Base-by-base conservation (phyloP, 2,888 invertebrate species). In the Chrysolina americana region DNA sequence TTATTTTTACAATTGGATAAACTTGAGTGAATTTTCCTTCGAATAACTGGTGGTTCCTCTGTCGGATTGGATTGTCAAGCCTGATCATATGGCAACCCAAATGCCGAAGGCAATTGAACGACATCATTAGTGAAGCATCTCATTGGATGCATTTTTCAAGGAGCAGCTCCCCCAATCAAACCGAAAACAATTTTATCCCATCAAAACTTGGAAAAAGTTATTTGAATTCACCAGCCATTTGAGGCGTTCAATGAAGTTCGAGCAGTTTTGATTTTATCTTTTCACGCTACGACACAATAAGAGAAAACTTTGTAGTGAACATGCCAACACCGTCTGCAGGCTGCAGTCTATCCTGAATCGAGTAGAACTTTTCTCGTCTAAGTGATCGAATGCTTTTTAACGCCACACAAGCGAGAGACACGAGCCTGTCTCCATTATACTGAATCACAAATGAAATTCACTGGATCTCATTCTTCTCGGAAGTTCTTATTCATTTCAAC, bases 241-340 rank as follows among this genome's bases (percentile, higher is more conserved):
- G 53, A 21, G 53, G 53, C 11, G 53, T 21, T 53, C 53, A 53
- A 53, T 21, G 53, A 9, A 53, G 53, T 53, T 53, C 21, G 21
- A 19, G 53, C 53, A 53, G 53, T 53, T 53, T 53, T 53, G 53
- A 53, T 53, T 53, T 53, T 53, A 53, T 53, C 21, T 53, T 53
- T 53, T 53, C 53, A 53, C 53, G 53, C 53, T 53, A 53, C 53
- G 53, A 53, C 53, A 53, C 53, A 53, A 53, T 53, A 53, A 53
- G 21, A 53, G 53, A 53, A 53, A 53, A 53, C 4, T 53, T 53
- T 13, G 11, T 17, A 53, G 53, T 53, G 53, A 53, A 53, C 53
- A 53, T 53, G 53, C 53, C 53, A 53, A 10, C 53, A 23, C 21
- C 53, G 53, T 53, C 53, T 53, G 53, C 53, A 53, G 21, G 21